These are phyloP conservation scores for Anarhynchus alexandrinus DNA, from an alignment of 2,113 vertebrate genomes.

Conservation along the genomic window DNA sequence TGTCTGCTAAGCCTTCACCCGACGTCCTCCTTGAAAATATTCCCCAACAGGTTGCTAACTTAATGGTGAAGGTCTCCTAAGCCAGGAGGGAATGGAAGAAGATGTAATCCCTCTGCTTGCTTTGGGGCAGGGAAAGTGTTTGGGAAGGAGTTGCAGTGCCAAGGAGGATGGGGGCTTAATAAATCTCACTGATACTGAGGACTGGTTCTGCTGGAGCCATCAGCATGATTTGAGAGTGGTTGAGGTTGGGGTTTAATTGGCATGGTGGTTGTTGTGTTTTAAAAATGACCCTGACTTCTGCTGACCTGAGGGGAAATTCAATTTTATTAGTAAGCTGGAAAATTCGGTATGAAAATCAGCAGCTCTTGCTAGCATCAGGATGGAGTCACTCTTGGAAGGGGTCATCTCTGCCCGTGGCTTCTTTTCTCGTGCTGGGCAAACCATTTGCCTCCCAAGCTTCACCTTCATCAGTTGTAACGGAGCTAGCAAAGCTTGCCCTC, in stretches of 20 bases:
- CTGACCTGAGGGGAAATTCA: background rate
- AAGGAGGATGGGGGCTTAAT: background rate
- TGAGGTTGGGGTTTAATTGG: background rate
- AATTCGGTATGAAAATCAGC: background rate
- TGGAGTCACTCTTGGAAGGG: background rate
- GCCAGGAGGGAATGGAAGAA: background rate
- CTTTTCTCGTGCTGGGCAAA: background rate
- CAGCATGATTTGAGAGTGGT: background rate
- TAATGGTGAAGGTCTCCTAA: background rate
- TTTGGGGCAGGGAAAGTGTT: background rate
- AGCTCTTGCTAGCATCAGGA: accelerated
- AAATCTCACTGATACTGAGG: background rate
- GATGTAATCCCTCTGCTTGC: background rate
- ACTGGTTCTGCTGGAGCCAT: background rate
- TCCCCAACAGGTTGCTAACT: background rate
- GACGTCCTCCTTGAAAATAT: background rate
- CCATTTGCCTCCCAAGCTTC: background rate
- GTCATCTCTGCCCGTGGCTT: background rate
- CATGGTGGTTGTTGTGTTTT: background rate
- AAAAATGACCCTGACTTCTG: background rate
- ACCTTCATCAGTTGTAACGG: background rate
- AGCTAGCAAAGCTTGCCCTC: accelerated
- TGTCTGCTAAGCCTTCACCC: background rate
- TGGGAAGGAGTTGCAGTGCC: background rate
- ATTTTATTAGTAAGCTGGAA: background rate